These are phyloP conservation scores for Drosophila carrolli DNA, from an alignment of 1,140 invertebrate species.

Conservation along the genomic window DNA sequence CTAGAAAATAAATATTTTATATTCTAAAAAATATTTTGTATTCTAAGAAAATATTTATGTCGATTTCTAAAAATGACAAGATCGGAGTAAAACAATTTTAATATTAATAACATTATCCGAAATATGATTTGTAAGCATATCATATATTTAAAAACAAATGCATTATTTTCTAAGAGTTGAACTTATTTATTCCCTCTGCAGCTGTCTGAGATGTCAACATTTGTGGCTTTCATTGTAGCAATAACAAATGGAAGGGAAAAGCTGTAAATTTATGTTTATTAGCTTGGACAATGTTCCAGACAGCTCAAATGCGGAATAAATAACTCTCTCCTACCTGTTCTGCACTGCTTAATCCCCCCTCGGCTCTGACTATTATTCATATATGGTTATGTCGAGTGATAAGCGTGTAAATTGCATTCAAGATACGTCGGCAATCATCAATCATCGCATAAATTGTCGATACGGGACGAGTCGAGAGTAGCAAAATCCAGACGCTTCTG, in stretches of 20 bases:
- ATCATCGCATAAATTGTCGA: conserved; percentile 72
- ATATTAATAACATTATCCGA: no score
- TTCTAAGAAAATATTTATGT: no score
- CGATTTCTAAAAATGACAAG: no score
- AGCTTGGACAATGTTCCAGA: conserved; percentile 33
- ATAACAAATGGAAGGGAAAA: conserved; percentile 16
- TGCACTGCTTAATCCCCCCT: conserved; percentile 35
- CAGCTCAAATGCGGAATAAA: conserved; percentile 25
- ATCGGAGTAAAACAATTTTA: no score
- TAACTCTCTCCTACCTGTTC: conserved; percentile 19
- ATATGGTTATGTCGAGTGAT: conserved; percentile 54
- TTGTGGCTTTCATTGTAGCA: conserved; percentile 55
- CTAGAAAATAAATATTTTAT: no score
- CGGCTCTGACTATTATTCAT: conserved; percentile 26
- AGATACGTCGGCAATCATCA: conserved; percentile 57
- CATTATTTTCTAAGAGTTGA: no score
- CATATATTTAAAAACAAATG: no score
- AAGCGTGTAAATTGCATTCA: conserved; percentile 67
- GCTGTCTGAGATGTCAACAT: conserved; percentile 61
- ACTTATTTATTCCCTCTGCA: background rate
- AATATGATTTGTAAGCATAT: no score
- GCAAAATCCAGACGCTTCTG: conserved; percentile 15
- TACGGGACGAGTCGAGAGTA: conserved; percentile 25
- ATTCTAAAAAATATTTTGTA: no score
- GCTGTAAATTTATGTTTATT: conserved; percentile 49